These are phyloP conservation scores for Bujurquina vittata DNA, from an alignment of 2,113 vertebrate genomes.

Conservation along the genomic window DNA sequence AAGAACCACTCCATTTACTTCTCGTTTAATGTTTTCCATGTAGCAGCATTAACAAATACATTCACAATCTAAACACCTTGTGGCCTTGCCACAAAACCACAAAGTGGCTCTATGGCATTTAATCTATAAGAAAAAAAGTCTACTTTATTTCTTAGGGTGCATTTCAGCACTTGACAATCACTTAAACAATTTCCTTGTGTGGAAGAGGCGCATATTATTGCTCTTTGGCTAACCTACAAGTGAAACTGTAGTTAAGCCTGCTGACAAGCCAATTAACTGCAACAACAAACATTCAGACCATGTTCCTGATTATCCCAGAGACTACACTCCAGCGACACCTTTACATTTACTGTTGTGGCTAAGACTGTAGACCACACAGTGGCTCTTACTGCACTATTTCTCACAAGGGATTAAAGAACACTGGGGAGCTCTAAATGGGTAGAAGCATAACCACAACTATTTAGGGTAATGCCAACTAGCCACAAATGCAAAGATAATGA, in stretches of 20 bases:
- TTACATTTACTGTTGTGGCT: background rate
- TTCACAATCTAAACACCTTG: background rate
- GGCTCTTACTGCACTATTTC: background rate
- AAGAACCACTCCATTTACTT: background rate
- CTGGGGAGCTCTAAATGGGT: background rate
- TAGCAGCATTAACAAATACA: background rate
- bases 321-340: slow-evolving; percentile 10
- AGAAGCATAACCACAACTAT: slow-evolving; percentile 28
- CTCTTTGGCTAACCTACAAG: slow-evolving; percentile 31
- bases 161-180: slow-evolving; percentile 22
- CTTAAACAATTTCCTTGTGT: slow-evolving; percentile 11
- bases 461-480: slow-evolving; percentile 30
- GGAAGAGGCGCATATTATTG: slow-evolving; percentile 14
- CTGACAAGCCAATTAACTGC: slow-evolving; percentile 70
- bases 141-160: background rate
- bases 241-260: slow-evolving; percentile 51
- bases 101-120: slow-evolving; percentile 17
- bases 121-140: slow-evolving; percentile 3
- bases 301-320: slow-evolving; percentile 48
- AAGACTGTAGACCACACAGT: background rate
- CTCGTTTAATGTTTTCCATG: slow-evolving; percentile 7
- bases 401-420: slow-evolving; percentile 22
- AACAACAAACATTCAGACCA: slow-evolving; percentile 64
- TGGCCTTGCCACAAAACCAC: background rate
- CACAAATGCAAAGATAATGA: slow-evolving; percentile 27